Conservation (phyloP, 1,140 invertebrate genomes). For the Doryteuthis pealeii region DNA sequence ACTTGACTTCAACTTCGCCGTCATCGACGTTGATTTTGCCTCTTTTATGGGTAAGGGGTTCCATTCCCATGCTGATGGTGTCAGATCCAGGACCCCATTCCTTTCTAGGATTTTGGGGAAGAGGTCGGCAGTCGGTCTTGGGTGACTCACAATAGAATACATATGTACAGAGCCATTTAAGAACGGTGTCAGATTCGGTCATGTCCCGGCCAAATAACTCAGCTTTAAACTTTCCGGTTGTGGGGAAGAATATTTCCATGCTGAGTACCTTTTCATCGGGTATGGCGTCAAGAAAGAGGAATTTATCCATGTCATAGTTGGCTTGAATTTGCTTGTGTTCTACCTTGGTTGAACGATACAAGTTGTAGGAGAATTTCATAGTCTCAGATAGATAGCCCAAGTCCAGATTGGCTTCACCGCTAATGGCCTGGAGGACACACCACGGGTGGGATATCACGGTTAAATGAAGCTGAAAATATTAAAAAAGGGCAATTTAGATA, state of each 20-base stretch:
- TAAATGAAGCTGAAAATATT: neutral
- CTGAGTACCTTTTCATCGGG: conserved; percentile 29
- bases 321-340: conserved; percentile 5
- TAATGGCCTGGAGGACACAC: neutral
- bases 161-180: conserved; percentile 30
- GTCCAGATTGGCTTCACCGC: neutral
- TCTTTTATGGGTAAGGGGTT: conserved; percentile 36
- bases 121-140: conserved; percentile 32
- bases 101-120: conserved; percentile 40
- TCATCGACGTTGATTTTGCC: conserved; percentile 37
- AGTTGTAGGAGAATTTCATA: conserved; percentile 5
- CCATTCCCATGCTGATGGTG: conserved; percentile 33
- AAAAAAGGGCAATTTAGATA: neutral
- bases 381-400: neutral
- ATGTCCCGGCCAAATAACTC: conserved; percentile 45
- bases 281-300: conserved; percentile 37
- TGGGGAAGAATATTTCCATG: conserved; percentile 33
- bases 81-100: conserved; percentile 44
- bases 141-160: conserved; percentile 33
- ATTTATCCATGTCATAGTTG: conserved; percentile 24
- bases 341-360: neutral
- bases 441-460: conserved; percentile 1
- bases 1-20: conserved; percentile 41
- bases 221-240: conserved; percentile 33
- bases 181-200: conserved; percentile 27